Conservation (phyloP, 2,113 vertebrate species). For the Vidua chalybeata region DNA sequence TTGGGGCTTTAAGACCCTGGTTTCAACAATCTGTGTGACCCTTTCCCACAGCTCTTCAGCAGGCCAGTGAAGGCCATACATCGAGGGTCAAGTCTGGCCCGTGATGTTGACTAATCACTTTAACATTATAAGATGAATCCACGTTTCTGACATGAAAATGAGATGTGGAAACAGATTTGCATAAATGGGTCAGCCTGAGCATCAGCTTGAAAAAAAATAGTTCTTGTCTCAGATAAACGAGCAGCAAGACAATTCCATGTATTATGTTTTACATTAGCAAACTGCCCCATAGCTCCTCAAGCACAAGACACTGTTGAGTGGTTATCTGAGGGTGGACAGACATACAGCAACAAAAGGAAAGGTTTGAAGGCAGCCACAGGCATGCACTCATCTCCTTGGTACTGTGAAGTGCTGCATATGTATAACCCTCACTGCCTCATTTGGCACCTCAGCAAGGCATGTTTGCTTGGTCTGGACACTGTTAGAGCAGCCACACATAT, state of each 20-base stretch:
- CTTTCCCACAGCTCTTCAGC: background rate
- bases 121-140: background rate
- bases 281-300: background rate
- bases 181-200: background rate
- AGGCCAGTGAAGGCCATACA: background rate
- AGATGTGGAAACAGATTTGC: background rate
- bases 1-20: background rate
- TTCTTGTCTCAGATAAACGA: background rate
- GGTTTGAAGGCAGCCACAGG: background rate
- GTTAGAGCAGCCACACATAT: background rate
- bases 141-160: background rate
- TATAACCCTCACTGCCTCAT: background rate
- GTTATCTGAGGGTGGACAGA: background rate
- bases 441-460: background rate
- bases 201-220: background rate
- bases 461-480: background rate
- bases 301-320: background rate
- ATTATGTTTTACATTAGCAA: background rate
- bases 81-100: background rate
- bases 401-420: background rate
- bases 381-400: background rate
- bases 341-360: background rate
- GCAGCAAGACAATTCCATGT: background rate
- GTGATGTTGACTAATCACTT: background rate
- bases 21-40: background rate